These are phyloP conservation scores for Cynoglossus semilaevis DNA, from an alignment of 2,113 vertebrate species.

Conservation along the genomic window DNA sequence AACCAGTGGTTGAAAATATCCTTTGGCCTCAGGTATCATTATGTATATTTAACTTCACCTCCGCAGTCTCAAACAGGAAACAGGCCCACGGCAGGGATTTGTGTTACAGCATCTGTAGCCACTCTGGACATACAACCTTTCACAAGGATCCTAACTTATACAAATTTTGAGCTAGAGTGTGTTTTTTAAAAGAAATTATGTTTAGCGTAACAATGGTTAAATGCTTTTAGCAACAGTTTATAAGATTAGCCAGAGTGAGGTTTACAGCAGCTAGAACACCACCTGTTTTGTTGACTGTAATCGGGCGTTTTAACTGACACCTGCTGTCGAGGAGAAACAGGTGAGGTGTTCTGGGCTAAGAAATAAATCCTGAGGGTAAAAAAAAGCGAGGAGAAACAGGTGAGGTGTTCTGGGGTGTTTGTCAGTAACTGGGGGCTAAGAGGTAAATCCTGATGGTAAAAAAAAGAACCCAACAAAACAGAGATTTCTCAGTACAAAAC, in stretches of 20 bases:
- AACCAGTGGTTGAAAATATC: constrained; percentile 4
- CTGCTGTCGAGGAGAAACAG: too few relatives aligned
- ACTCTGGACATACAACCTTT: constrained; percentile 44
- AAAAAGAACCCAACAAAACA: constrained; percentile 1
- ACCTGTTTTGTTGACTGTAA: constrained; percentile 34
- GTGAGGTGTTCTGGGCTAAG: too few relatives aligned
- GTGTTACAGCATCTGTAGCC: constrained; percentile 45
- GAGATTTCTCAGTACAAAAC: not conserved
- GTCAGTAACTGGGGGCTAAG: too few relatives aligned
- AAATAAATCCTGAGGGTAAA: too few relatives aligned
- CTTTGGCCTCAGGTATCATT: constrained; percentile 25
- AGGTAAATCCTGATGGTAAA: too few relatives aligned
- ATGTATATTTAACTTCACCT: constrained; percentile 11
- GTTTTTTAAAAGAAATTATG: constrained; percentile 19
- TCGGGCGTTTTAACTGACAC: not conserved
- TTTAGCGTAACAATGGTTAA: constrained; percentile 8
- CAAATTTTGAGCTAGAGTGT: constrained; percentile 33
- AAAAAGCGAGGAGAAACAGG: too few relatives aligned
- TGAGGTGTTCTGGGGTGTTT: too few relatives aligned
- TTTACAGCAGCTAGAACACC: not conserved
- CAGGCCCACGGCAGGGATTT: constrained; percentile 40
- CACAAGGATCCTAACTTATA: constrained; percentile 12
- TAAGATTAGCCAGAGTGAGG: constrained; percentile 20
- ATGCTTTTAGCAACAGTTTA: constrained; percentile 3
- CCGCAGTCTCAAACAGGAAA: constrained; percentile 28